Base-by-base conservation (phyloP, 2,113 vertebrate genomes). In the Pelodiscus sinensis region DNA sequence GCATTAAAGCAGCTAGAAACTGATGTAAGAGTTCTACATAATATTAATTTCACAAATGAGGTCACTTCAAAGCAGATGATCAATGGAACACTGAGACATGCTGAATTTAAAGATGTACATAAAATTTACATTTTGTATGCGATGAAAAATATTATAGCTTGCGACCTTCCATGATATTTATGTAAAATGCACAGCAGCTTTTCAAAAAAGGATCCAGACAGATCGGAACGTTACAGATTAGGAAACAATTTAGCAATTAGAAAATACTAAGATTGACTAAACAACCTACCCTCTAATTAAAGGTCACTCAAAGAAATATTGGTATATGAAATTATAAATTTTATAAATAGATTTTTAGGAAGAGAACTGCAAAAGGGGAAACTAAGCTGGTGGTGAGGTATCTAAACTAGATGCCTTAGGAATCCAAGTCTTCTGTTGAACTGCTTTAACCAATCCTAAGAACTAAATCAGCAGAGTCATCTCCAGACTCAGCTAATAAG, bases 271-370 rank as follows among this genome's bases (percentile, higher is more conserved):
- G n/a, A 27, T 18, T 3, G 18, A 35, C 6, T 0, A 62, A 60
- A 75, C 52, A 6, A 9, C 13, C 29, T 1, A 2, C 15, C 35
- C 4, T 15, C 29, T 15, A 31, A 27, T 0, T 14, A 1, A 2
- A 54, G 3, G 0, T 60, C 81, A 60, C 54, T 8, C n/a, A 29
- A 19, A 71, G 22, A 38, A 71, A 9, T 38, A 0, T 4, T 7
- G n/a, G 19, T 1, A 65, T 7, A 11, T 50, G 78, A 0, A 52
- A 25, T 51, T 3, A 0, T 0, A 1, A 0, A 3, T 0, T 0
- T 21, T 58, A 5, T 31, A 0, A 0, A 79, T 18, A 16, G 38
- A 9, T n/a, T 58, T 78, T 79, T 82, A 68, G 16, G 35, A 12
- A 38, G 44, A 82, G 44, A 51, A 27, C 7, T 44, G 57, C 52